Percentiles rank a stretch among this genome's conserved stretches.
Conservation (phyloP, 2,888 invertebrate species). For the Lycophotia porphyrea region DNA sequence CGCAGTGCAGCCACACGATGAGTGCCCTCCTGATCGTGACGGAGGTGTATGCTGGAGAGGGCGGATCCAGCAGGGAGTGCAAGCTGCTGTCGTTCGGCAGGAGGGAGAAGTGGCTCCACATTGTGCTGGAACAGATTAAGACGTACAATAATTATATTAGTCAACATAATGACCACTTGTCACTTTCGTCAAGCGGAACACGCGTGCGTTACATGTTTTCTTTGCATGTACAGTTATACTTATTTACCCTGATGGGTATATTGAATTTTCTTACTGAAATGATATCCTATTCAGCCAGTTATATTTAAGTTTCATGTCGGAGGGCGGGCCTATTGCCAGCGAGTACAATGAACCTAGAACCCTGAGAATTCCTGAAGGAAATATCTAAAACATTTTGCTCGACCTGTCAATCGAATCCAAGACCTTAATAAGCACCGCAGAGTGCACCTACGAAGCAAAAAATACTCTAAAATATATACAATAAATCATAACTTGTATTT, state of each 20-base stretch:
- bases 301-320: not conserved
- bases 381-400: no score
- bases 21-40: conserved; percentile 78
- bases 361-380: not conserved
- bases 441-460: no score
- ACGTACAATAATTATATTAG: not conserved
- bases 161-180: not conserved
- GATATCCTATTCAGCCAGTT: not conserved
- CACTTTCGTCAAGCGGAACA: not conserved
- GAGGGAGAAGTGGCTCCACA: conserved; percentile 29
- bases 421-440: no score
- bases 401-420: no score
- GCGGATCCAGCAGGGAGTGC: conserved; percentile 74
- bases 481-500: not conserved
- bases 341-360: not conserved
- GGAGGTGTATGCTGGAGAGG: conserved; percentile 70
- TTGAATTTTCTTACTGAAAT: no score
- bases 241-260: not conserved
- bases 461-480: no score
- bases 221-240: not conserved
- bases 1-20: conserved; percentile 80
- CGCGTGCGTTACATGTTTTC: not conserved
- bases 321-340: not conserved
- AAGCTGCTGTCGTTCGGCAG: conserved; percentile 36
- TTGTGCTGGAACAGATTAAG: not conserved